A percentile compares a stretch with the other conserved stretches of the same genome.
Conservation (phyloP, 1,140 invertebrate species). For the Dufourea novaeangliae region DNA sequence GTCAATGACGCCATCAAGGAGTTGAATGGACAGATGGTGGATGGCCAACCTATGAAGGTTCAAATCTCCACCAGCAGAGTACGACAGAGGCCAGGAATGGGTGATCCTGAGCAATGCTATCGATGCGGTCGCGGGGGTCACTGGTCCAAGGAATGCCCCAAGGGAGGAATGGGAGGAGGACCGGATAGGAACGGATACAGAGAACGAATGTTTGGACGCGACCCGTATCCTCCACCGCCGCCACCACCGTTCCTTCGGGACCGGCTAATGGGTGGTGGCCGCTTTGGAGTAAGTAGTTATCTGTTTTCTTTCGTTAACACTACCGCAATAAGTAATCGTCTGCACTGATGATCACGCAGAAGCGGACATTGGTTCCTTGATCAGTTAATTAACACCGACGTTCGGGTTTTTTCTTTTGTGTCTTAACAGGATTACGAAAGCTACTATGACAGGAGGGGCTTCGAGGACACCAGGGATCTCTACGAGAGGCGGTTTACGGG, state of each 20-base stretch:
- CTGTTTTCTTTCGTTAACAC: not conserved
- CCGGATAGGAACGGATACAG: slow-evolving; percentile 88
- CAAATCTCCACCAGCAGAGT: slow-evolving; percentile 95
- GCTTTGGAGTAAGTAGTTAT: slow-evolving; percentile 87
- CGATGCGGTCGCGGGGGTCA: slow-evolving; percentile 95
- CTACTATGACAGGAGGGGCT: slow-evolving; percentile 89
- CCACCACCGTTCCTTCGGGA: slow-evolving; percentile 93
- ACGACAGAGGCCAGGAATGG: slow-evolving; percentile 95
- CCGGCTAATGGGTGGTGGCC: slow-evolving; percentile 89
- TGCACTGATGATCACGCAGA: no score
- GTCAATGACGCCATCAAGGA: slow-evolving; percentile 93
- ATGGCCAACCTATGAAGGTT: slow-evolving; percentile 94
- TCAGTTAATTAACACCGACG: not conserved
- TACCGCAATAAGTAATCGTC: no score
- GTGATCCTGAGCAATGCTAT: slow-evolving; percentile 96
- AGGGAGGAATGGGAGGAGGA: slow-evolving; percentile 86
- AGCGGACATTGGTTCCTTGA: no score
- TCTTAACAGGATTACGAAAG: slow-evolving; percentile 89
- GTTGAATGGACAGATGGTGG: slow-evolving; percentile 91
- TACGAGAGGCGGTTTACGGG: slow-evolving; percentile 90
- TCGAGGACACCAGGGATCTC: slow-evolving; percentile 88
- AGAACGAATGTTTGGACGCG: slow-evolving; percentile 91
- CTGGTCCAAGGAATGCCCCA: slow-evolving; percentile 96
- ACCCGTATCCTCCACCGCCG: slow-evolving; percentile 91
- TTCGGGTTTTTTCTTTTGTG: slow-evolving; percentile 11